These are phyloP conservation scores for Emydoidea blandingii DNA, from an alignment of 2,797 vertebrate species.

Conservation along the genomic window DNA sequence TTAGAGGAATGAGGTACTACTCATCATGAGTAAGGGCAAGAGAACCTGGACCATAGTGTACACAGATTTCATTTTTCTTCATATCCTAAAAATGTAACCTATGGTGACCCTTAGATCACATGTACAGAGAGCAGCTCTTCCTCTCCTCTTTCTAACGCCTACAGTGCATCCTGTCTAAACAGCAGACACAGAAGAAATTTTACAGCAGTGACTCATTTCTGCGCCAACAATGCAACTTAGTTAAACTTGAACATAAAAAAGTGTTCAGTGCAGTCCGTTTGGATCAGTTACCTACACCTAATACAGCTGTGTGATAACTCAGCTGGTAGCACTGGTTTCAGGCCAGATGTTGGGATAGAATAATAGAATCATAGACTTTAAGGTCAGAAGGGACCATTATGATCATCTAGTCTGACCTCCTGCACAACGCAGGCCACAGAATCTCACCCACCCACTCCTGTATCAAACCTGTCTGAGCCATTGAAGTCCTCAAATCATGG, in stretches of 20 bases:
- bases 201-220: constrained; percentile 79
- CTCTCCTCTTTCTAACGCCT: constrained; percentile 79
- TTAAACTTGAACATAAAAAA: constrained; percentile 63
- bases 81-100: constrained; percentile 79
- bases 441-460: no score
- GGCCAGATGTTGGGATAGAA: background rate
- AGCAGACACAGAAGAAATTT: constrained; percentile 81
- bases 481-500: no score
- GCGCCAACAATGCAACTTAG: constrained; percentile 65
- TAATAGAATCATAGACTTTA: no score
- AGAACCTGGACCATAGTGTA: constrained; percentile 19
- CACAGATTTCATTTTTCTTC: constrained; percentile 55
- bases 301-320: background rate
- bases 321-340: background rate
- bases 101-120: constrained; percentile 77
- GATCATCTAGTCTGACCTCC: no score
- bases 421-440: no score
- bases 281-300: constrained; percentile 2
- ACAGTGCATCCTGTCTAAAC: constrained; percentile 81
- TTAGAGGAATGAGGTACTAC: constrained; percentile 6
- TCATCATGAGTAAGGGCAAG: background rate
- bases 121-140: constrained; percentile 77
- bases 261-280: background rate
- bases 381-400: no score
- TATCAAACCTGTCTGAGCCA: no score